A percentile compares a stretch with the other conserved stretches of the same genome.
These are phyloP conservation scores for Mesorhabditis belari DNA, from an alignment of 2,888 invertebrate species.

Conservation along the genomic window DNA sequence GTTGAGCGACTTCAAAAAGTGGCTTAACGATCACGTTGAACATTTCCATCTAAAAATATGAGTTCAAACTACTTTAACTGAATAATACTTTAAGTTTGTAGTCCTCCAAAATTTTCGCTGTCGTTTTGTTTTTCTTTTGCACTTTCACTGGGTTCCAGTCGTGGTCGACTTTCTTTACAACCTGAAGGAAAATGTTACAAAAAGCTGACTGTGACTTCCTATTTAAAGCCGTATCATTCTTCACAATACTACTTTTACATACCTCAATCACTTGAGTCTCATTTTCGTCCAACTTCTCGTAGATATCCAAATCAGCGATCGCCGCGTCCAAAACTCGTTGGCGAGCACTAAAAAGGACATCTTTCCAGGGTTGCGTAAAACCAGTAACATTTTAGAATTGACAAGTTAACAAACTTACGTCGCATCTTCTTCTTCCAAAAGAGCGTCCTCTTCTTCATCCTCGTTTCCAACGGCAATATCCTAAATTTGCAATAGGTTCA, in stretches of 20 bases:
- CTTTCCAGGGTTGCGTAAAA: no score
- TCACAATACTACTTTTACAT: no score
- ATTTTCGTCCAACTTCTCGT: not conserved
- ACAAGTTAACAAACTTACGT: not conserved
- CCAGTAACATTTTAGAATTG: not conserved
- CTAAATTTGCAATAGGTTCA: not conserved
- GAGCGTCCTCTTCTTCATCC: not conserved
- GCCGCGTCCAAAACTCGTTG: not conserved
- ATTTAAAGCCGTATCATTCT: no score
- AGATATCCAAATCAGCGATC: not conserved
- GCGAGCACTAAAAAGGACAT: not conserved
- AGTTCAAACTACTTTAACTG: not conserved
- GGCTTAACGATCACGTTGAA: slow-evolving; percentile 21
- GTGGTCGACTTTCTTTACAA: not conserved
- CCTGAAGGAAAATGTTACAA: no score
- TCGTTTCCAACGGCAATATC: not conserved
- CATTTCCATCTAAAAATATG: not conserved
- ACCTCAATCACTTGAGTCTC: not conserved
- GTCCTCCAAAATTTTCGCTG: not conserved
- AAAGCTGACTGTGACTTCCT: no score
- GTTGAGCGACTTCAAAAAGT: slow-evolving; percentile 16
- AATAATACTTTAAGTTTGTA: not conserved
- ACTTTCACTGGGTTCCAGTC: not conserved
- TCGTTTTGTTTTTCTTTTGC: not conserved
- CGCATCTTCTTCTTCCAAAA: not conserved